Percentiles rank a stretch among this genome's conserved stretches.
Evolutionary conservation across 1,140 invertebrate genomes (phyloP).

Genomic region (Gyrodactylus salaris): DNA sequence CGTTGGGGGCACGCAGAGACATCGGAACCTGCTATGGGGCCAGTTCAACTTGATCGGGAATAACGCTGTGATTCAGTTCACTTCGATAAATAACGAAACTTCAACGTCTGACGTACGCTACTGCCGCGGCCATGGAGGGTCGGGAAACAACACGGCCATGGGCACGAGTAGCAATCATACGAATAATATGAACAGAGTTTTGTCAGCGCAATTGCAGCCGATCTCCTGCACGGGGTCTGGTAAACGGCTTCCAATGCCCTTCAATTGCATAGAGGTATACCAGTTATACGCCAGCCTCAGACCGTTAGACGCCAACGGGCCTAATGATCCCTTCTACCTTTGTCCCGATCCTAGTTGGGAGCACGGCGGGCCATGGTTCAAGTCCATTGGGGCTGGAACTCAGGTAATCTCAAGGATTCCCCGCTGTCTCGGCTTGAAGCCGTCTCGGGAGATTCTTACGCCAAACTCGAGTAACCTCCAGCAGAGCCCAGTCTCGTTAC

Average conservation of each 20-base stretch:
- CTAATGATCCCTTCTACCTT: conserved; percentile 1
- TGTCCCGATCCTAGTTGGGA: conserved; percentile 6
- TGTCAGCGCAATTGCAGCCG: not conserved
- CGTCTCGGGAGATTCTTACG: not conserved
- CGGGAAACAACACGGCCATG: not conserved
- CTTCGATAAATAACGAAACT: not conserved
- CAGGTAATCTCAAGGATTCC: conserved; percentile 5
- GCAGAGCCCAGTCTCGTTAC: not conserved
- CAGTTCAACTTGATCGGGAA: conserved; percentile 1
- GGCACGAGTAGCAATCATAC: not conserved
- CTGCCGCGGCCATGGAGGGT: not conserved
- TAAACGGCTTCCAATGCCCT: not conserved
- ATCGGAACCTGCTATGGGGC: conserved; percentile 3
- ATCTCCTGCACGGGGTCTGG: not conserved
- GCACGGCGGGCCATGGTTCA: conserved; percentile 4
- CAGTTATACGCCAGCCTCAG: conserved; percentile 4
- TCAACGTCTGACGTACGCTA: not conserved
- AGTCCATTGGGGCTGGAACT: conserved; percentile 1
- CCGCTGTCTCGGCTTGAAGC: not conserved
- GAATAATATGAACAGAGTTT: not conserved
- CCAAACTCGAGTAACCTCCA: not conserved
- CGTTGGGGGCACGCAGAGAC: not conserved
- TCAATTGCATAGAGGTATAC: not conserved
- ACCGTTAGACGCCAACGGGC: not conserved
- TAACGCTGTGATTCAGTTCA: not conserved